Evolutionary conservation across 2,797 vertebrate species (phyloP), one percentile per base, ranked within the genome.

Genomic region (Chelidonichthys spinosus): DNA sequence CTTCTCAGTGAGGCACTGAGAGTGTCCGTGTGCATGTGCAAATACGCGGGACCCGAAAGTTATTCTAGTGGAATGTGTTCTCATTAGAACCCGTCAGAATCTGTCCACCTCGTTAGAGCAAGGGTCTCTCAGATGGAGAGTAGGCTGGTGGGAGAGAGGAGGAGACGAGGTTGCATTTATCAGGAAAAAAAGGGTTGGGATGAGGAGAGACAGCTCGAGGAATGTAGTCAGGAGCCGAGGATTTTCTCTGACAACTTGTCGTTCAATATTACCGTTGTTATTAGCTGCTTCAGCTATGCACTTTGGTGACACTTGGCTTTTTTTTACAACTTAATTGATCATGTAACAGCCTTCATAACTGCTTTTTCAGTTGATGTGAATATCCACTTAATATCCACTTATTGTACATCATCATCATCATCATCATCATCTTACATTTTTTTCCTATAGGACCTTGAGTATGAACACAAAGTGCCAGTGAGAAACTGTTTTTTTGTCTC

Each of bases 51-150:
- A 73, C 69, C 25, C 69, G 66, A 75, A 82, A 87, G 88, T 91
- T 90, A 83, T 90, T 90, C 82, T 83, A 70, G 64, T 86, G 86
- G 84, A 93, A 91, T 89, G 84, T 91, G 88, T 89, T 88, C 88
- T 83, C 78, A 83, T 90, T 89, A 91, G 76, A 83, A 89, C 68
- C 72, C 55, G 62, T 81, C 86, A 86, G 62, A 85, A 78, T 79
- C 71, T 78, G 83, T 89, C 72, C 73, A 78, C 63, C 72, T 89
- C 74, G 69, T 76, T 80, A 77, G 75, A 79, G 5, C 72, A 69
- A 61, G 56, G 69, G 56, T 76, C 62, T 81, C 60, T 47, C 69
- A 73, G 73, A 75, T 59, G 63, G 42, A 58, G 74, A 77, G 71
- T 37, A 62, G 68, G 65, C 63, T 69, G 52, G 71, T 55, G 46